Evolutionary conservation across 2,113 vertebrate genomes (phyloP), one percentile per base, ranked within the genome.

Genomic region (Chaenocephalus aceratus): DNA sequence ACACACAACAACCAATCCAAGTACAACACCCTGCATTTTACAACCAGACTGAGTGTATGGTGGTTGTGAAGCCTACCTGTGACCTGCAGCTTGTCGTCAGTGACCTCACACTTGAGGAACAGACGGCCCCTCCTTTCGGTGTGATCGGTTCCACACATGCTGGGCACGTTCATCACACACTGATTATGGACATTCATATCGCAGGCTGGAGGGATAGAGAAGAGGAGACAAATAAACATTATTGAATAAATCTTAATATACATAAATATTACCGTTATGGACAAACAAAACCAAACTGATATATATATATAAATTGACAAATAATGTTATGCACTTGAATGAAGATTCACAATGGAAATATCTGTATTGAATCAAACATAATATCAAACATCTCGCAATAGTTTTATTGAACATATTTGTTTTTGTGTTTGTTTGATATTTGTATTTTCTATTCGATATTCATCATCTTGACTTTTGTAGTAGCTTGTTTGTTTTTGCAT

Each of bases 141-240:
- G 94, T 97, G 93, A 88, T 99, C 98, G 62, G 95, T 99, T 36
- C 97, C 98, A 34, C 98, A 99, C 84, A 99, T 94, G 93, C 97
- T 99, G 6, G 98, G 98, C 65, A 99, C 97, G 0, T 98, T 99
- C 78, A 98, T 96, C 2, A 99, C 98, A 1, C 97, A 99, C 75
- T 96, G 95, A 61, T 98, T 99, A 84, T 99, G 98, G 23, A 99
- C 97, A 0, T 99, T 99, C 97, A 99, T 98, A 4, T 99, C 98
- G 15, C 97, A 99, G 80, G 98, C 98, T 99, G 95, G 5, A 75
- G 73, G 73, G 54, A 69, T 6, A 79, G 10, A 87, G 23, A 84
- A 41, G 14, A 74, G 26, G 9, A 84, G 18, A 72, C 1, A n/a
- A 45, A 70, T 41, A 41, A 30, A 57, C 13, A 46, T 73, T 12